Conservation (phyloP, 1,140 invertebrate species). For the Zaprionus nigranus region DNA sequence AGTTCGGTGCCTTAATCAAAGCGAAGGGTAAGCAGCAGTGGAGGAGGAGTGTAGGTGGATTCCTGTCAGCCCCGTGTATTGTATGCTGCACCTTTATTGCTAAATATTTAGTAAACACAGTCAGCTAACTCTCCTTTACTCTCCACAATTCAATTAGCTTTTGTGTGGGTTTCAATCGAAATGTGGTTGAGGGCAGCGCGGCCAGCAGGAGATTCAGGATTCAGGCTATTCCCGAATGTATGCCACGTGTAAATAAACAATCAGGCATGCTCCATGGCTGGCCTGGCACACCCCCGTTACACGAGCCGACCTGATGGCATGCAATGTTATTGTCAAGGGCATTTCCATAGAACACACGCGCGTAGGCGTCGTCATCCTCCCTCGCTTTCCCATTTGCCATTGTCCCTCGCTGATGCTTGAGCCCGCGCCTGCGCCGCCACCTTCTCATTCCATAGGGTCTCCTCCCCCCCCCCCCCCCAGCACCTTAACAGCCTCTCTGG, state of each 20-base stretch:
- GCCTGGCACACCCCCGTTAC: conserved; percentile 3
- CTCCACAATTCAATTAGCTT: conserved; percentile 3
- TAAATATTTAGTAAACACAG: background rate
- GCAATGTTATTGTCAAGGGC: conserved; percentile 82
- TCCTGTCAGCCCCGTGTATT: background rate
- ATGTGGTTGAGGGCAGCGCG: background rate
- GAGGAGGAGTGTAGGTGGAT: background rate
- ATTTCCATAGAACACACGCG: conserved; percentile 74
- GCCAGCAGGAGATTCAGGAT: background rate
- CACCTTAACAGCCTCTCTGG: background rate
- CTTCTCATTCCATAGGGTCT: background rate
- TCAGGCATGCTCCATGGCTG: conserved; percentile 49
- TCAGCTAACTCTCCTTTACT: background rate
- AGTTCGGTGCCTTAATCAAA: background rate
- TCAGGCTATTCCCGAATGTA: conserved; percentile 53
- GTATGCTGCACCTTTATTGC: conserved; percentile 4
- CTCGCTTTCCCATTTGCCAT: background rate
- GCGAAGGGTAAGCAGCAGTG: background rate
- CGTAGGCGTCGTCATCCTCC: conserved; percentile 28
- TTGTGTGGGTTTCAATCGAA: background rate
- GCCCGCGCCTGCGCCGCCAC: background rate
- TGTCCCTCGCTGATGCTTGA: background rate
- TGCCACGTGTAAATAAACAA: conserved; percentile 73
- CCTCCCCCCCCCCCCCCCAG: background rate
- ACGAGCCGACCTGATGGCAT: conserved; percentile 51